Percentiles rank a stretch among this genome's conserved stretches.
Conservation (phyloP, 2,113 vertebrate species). For the Chaetops frenatus region DNA sequence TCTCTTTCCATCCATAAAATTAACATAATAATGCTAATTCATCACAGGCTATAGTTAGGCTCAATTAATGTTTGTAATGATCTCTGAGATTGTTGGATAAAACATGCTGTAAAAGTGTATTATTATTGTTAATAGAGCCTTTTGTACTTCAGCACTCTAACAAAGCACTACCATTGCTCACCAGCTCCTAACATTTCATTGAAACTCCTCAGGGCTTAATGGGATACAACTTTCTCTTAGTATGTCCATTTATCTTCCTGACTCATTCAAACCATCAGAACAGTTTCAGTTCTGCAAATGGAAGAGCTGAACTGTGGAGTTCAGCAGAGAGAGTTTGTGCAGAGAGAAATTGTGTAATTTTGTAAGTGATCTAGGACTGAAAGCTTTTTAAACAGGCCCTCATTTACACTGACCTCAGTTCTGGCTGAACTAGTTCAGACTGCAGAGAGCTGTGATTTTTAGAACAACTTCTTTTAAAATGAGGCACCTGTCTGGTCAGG, state of each 20-base stretch:
- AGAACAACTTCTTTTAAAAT: background rate
- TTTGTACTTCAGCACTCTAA: slow-evolving; percentile 16
- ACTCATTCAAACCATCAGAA: background rate
- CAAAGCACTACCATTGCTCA: background rate
- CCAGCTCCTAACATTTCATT: background rate
- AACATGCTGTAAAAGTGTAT: slow-evolving; percentile 22
- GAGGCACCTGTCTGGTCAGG: background rate
- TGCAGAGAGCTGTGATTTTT: background rate
- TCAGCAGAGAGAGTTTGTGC: background rate
- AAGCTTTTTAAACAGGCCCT: background rate
- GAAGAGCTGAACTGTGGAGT: too few species aligned
- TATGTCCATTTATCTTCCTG: background rate
- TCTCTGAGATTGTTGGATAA: slow-evolving; percentile 28
- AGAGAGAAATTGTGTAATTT: background rate
- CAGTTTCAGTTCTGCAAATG: background rate
- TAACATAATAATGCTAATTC: slow-evolving; percentile 27
- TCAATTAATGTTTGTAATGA: slow-evolving; percentile 43
- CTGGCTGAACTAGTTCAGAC: background rate
- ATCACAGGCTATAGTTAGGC: slow-evolving; percentile 11
- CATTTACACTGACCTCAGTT: background rate
- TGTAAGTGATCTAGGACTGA: background rate
- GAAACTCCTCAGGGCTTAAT: background rate
- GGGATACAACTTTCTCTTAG: background rate
- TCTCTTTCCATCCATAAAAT: slow-evolving; percentile 25
- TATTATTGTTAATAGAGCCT: slow-evolving; percentile 33